A percentile compares a stretch with the other conserved stretches of the same genome.
Conservation (phyloP, 2,888 invertebrate genomes). For the Stenolophus ochropezus region DNA sequence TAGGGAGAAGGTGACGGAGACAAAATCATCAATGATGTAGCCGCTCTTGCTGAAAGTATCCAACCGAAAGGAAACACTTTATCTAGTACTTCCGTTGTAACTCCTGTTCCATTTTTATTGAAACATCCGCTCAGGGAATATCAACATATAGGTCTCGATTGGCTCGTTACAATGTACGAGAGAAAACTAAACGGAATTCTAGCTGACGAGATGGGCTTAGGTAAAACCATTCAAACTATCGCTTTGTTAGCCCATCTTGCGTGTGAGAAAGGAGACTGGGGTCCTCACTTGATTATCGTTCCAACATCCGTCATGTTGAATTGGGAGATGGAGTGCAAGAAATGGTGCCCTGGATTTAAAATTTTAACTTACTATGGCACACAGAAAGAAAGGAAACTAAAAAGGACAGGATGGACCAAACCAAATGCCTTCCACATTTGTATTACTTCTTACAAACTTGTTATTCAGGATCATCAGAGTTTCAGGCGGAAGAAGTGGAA, state of each 20-base stretch:
- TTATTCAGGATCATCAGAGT: constrained; percentile 98
- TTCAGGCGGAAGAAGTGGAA: constrained; percentile 99
- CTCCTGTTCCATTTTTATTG: constrained; percentile 93
- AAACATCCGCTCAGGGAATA: constrained; percentile 94
- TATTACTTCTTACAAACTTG: constrained; percentile 98
- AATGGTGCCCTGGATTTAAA: constrained; percentile 99
- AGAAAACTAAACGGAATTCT: constrained; percentile 96
- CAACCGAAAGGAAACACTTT: constrained; percentile 99
- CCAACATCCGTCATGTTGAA: constrained; percentile 99
- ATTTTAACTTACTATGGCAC: constrained; percentile 98
- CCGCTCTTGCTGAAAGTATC: constrained; percentile 94
- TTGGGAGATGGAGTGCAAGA: constrained; percentile 99
- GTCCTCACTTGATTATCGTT: constrained; percentile 98
- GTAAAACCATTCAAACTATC: constrained; percentile 98
- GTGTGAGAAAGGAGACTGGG: constrained; percentile 97
- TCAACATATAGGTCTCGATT: constrained; percentile 97
- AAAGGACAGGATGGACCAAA: constrained; percentile 97
- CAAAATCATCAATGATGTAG: constrained; percentile 90
- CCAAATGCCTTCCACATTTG: constrained; percentile 98
- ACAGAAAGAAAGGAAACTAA: constrained; percentile 94
- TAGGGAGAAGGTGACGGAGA: constrained; percentile 77
- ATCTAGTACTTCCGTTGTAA: constrained; percentile 95
- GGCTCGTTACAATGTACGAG: constrained; percentile 97
- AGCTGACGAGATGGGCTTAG: constrained; percentile 98
- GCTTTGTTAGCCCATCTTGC: constrained; percentile 95